Base-by-base conservation (phyloP, 2,113 vertebrate species). In the Lepidothrix coronata region DNA sequence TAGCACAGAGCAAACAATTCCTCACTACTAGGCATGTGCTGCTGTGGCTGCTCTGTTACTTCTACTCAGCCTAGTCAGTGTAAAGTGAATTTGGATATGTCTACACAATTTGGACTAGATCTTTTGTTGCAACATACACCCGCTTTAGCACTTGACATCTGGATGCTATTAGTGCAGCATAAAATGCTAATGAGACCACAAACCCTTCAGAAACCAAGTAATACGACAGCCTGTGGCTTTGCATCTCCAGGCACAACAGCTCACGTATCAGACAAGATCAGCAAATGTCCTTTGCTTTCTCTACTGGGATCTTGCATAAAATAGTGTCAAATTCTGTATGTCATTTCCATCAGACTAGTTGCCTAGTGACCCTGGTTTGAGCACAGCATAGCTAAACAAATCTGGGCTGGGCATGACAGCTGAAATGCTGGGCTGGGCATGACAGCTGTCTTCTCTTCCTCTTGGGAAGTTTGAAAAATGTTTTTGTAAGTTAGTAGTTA, bases 61-160 rank as follows among this genome's bases (percentile, higher is more conserved):
- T 48, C 4, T 63, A 25, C 44, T 77, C 51, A 57, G 25, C 41
- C 58, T 71, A 33, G 31, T 41, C 37, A 92, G 23, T 39, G 24
- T 86, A 62, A 77, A 76, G 55, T 21, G 77, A 44, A 76, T 91
- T 84, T 55, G 39, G 28, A 14, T 71, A 51, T 78, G 76, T 92
- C 79, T 84, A n/a, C 43, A 48, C 46, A 30, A 84, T 94, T 93
- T 91, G 68, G 39, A 63, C 88, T 74, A 84, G 68, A 74, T 35
- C 48, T 89, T 84, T 71, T 74, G 11, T 86, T 93, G 80, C 39
- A 71, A 25, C 67, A 25, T 55, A 35, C 5, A 92, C 30, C 4
- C 2, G 0, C 35, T 91, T 95, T 89, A 87, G 83, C 88, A 84
- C 46, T 96, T 95, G 94, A 84, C 86, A 93, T 89, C 75, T 95